Evolutionary conservation across 2,797 vertebrate genomes (phyloP).

Genomic region (Arnoldichthys spilopterus): DNA sequence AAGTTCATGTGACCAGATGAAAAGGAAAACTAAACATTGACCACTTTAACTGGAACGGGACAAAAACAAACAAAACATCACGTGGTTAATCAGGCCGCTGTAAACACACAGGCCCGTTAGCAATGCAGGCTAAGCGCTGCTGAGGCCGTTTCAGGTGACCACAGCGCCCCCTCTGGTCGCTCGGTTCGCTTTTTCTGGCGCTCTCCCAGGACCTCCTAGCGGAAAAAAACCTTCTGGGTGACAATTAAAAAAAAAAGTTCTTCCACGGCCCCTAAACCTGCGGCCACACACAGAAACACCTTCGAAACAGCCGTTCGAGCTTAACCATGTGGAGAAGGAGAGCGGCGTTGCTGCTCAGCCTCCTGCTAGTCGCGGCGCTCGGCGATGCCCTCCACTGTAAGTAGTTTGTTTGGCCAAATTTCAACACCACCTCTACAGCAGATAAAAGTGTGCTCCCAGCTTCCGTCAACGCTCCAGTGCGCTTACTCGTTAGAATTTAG

Average conservation of each 20-base stretch:
- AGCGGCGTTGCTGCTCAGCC: conserved; percentile 63
- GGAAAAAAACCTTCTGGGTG: conserved; percentile 69
- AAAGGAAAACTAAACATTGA: too few relatives aligned
- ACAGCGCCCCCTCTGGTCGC: conserved; percentile 65
- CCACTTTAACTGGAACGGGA: too few relatives aligned
- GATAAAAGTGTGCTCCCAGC: too few relatives aligned
- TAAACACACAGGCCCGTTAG: background rate
- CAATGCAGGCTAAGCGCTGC: conserved; percentile 11
- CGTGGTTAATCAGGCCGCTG: background rate
- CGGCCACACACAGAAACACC: conserved; percentile 59
- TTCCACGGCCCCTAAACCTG: conserved; percentile 53
- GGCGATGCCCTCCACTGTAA: conserved; percentile 76
- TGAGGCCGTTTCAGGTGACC: background rate
- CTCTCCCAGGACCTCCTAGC: conserved; percentile 31
- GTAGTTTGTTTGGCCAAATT: conserved; percentile 55
- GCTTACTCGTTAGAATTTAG: too few relatives aligned
- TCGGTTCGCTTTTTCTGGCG: conserved; percentile 37
- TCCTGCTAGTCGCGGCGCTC: conserved; percentile 69
- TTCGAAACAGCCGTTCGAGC: conserved; percentile 57
- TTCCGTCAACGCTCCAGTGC: too few relatives aligned
- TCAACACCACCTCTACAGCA: background rate
- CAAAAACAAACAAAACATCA: too few relatives aligned
- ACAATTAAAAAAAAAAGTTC: conserved; percentile 71
- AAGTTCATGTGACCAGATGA: too few relatives aligned
- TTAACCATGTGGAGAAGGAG: conserved; percentile 73